Conservation (phyloP, 2,888 invertebrate genomes). For the Microctonus brassicae region DNA sequence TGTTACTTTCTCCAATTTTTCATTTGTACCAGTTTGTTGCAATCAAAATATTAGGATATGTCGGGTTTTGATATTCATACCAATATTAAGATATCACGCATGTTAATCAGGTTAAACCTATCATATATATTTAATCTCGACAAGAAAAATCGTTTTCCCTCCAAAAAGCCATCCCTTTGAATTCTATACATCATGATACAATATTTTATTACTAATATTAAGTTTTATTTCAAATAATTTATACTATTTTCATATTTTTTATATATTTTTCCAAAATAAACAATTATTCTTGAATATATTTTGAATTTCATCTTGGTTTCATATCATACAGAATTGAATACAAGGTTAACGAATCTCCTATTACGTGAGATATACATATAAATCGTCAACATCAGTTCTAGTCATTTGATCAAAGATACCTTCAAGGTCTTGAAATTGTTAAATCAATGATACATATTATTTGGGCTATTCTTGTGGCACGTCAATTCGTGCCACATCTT, state of each 20-base stretch:
- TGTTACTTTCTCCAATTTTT: slow-evolving; percentile 21
- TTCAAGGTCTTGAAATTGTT: slow-evolving; percentile 43
- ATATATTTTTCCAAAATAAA: too few species aligned
- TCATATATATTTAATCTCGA: background rate
- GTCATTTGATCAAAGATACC: slow-evolving; percentile 16
- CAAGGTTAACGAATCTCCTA: slow-evolving; percentile 2
- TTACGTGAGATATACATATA: background rate
- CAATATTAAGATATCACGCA: slow-evolving; percentile 60
- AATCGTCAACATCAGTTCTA: background rate
- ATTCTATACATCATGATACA: too few species aligned
- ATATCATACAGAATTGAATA: background rate
- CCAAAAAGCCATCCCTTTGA: background rate
- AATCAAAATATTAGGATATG: slow-evolving; percentile 52
- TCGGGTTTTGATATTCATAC: slow-evolving; percentile 63
- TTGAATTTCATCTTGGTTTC: background rate
- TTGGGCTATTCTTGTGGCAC: slow-evolving; percentile 36
- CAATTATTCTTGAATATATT: too few species aligned
- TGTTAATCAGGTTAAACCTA: slow-evolving; percentile 52
- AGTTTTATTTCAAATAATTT: too few species aligned
- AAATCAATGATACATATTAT: slow-evolving; percentile 45
- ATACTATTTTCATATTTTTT: too few species aligned
- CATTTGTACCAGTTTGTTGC: slow-evolving; percentile 44
- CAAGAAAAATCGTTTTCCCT: background rate
- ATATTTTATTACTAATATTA: too few species aligned
- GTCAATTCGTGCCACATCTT: slow-evolving; percentile 32